These are phyloP conservation scores for Glyphotaelius pellucidus DNA, from an alignment of 2,888 invertebrate genomes.

Conservation along the genomic window DNA sequence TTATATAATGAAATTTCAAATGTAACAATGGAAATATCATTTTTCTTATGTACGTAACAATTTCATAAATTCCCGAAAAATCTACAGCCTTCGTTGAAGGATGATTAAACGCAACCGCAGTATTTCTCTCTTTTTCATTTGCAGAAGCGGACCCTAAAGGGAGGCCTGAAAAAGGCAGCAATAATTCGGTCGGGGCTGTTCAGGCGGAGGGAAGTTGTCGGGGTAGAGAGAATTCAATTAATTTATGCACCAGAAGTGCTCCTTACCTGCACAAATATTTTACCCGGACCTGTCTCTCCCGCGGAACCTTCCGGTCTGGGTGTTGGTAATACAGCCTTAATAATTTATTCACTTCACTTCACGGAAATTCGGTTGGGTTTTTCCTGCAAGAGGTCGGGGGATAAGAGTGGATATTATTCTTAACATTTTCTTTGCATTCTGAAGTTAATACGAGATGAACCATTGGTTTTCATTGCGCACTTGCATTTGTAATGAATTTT, in stretches of 20 bases:
- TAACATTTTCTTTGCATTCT: neutral
- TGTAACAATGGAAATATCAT: neutral
- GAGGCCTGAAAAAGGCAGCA: neutral
- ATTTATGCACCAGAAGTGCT: conserved; percentile 13
- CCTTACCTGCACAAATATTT: conserved; percentile 27
- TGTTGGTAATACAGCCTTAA: neutral
- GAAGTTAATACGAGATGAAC: neutral
- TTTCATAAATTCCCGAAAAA: neutral
- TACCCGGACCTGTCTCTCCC: neutral
- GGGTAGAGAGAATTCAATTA: conserved; percentile 7
- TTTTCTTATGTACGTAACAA: neutral
- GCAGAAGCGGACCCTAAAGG: neutral
- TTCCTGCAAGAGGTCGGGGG: neutral
- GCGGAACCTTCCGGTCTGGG: conserved; percentile 4
- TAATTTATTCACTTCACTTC: conserved; percentile 36
- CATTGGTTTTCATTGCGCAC: neutral
- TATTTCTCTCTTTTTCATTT: neutral
- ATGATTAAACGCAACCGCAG: neutral
- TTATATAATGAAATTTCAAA: conserved; percentile 2
- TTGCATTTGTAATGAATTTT: neutral
- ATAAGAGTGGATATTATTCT: neutral
- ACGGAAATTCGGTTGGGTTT: conserved; percentile 22
- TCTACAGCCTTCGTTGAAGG: neutral
- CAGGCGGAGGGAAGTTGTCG: neutral
- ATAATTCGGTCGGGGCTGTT: neutral